Evolutionary conservation across 2,113 vertebrate genomes (phyloP), one percentile per base, ranked within the genome.

Genomic region (Ariopsis seemanni): DNA sequence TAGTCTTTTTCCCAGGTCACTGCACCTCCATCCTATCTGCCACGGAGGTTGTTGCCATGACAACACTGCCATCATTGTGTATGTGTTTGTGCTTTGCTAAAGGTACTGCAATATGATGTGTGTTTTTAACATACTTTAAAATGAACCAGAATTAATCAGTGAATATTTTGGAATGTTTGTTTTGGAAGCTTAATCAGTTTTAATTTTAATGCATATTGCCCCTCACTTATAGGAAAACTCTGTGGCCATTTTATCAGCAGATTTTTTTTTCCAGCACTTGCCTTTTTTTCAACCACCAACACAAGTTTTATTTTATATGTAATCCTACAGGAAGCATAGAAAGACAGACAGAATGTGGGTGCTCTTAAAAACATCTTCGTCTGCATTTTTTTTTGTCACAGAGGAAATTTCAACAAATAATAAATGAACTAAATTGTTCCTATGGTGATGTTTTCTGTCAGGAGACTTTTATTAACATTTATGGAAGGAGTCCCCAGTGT

Each of bases 11-110:
- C 42, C 65, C 22, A 48, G 84, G 84, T 85, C 57, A 78, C 25
- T 6, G 48, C 72, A 27, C 78, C 34, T 63, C 42, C 14, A 52
- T 53, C 34, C 71, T 77, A 11, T 25, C 48, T 71, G 72, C 52
- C 58, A 65, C 18, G 1, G 58, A 78, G 72, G 72, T 63, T 77
- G 84, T 78, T 65, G 58, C 84, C 25, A 78, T 85, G 72, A 62
- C 84, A 85, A 52, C 84, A 65, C 25, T 57, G 7, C 15, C 22
- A 11, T 48, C 52, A 48, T 34, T 52, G 52, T 57, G 9, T 4
- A 14, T 57, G 5, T 72, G n/a, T 74, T 11, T 42, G 18, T 14
- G 20, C 1, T 4, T 65, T 17, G 9, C 8, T 14, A n/a, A 50
- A 48, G 5, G 5, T 63, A 48, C 58, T 52, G 7, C 74, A 77